Percentiles rank a stretch among this genome's conserved stretches.
Conservation (phyloP, 2,888 invertebrate genomes). For the Cabera pusaria region DNA sequence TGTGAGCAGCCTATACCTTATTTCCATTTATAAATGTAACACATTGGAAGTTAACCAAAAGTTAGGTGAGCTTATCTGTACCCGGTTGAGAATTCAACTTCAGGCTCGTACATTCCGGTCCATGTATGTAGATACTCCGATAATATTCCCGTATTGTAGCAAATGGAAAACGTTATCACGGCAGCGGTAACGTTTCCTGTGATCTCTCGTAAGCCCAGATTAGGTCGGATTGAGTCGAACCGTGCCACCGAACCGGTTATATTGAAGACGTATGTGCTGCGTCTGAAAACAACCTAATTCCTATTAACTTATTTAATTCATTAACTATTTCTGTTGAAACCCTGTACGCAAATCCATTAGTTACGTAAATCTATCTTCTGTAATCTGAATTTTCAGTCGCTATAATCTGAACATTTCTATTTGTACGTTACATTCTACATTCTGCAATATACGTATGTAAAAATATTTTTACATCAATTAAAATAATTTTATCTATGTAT, state of each 20-base stretch:
- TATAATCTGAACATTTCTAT: no score
- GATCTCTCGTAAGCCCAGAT: conserved; percentile 72
- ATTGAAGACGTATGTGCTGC: conserved; percentile 46
- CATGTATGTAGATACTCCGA: conserved; percentile 30
- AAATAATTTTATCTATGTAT: no score
- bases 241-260: conserved; percentile 48
- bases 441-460: no score
- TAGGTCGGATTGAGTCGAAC: conserved; percentile 62
- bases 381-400: no score
- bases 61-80: conserved; percentile 13
- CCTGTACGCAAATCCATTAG: conserved; percentile 5
- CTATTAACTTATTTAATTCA: conserved; percentile 44
- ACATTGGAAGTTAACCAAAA: conserved; percentile 12
- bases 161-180: conserved; percentile 61
- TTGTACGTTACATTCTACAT: no score
- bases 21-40: not conserved
- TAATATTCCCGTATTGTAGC: conserved; percentile 38
- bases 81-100: conserved; percentile 17
- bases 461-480: no score
- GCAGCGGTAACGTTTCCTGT: conserved; percentile 61
- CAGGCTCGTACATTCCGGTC: conserved; percentile 15
- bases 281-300: conserved; percentile 42
- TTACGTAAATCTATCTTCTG: conserved; percentile 8
- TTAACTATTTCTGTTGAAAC: conserved; percentile 29
- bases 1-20: not conserved